phyloP scores from a whole-genome alignment of 2,888 invertebrate genomes.

The Scaptomyza reducta region DNA sequence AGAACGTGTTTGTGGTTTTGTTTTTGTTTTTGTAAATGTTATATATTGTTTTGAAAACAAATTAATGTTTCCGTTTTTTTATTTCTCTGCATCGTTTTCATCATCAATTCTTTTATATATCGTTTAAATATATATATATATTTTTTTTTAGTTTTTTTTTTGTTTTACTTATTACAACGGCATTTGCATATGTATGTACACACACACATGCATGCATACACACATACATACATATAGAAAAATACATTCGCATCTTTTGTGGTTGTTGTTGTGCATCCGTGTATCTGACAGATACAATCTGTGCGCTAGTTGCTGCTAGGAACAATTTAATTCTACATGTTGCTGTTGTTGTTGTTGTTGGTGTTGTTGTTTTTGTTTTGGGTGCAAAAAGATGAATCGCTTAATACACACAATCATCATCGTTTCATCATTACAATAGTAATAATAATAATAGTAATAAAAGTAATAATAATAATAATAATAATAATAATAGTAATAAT shows the following conservation, averaged over 20 bases:
- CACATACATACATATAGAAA: too few species aligned
- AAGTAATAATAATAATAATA: constrained; percentile 34
- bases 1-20: neutral
- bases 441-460: constrained; percentile 19
- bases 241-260: constrained; percentile 32
- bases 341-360: constrained; percentile 28
- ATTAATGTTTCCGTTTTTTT: constrained; percentile 59
- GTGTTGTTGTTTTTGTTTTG: constrained; percentile 24
- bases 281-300: constrained; percentile 17
- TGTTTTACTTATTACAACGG: constrained; percentile 15
- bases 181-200: constrained; percentile 7
- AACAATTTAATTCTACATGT: constrained; percentile 48
- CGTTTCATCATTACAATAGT: constrained; percentile 44
- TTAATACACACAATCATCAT: neutral
- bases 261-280: neutral
- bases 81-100: constrained; percentile 46
- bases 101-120: constrained; percentile 27
- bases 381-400: constrained; percentile 5
- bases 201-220: too few species aligned
- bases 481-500: constrained; percentile 12
- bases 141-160: constrained; percentile 12
- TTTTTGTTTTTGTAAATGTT: constrained; percentile 49
- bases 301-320: constrained; percentile 51
- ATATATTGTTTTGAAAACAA: constrained; percentile 61
- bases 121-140: constrained; percentile 17